Evolutionary conservation across 2,797 vertebrate species (phyloP).

Genomic region (Bradypodion pumilum): DNA sequence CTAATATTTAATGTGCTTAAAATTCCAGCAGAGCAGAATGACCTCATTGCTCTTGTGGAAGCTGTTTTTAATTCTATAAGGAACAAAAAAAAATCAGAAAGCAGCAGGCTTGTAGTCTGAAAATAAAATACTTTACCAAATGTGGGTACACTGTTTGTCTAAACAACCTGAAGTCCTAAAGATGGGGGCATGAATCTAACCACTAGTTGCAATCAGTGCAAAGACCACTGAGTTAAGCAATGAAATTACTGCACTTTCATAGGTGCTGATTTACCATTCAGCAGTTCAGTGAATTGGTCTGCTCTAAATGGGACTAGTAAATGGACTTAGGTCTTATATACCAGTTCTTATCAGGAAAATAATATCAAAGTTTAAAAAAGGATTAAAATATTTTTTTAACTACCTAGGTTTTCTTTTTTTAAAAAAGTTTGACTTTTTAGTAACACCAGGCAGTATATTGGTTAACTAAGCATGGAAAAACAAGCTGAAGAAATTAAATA

Average conservation of each 20-base stretch:
- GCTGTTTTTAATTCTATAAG: slow-evolving; percentile 43
- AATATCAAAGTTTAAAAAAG: slow-evolving; percentile 41
- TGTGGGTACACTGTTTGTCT: neutral
- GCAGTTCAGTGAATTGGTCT: too few relatives aligned
- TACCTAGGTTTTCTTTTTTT: too few relatives aligned
- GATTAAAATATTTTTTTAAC: too few relatives aligned
- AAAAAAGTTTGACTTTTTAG: too few relatives aligned
- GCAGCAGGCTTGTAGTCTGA: slow-evolving; percentile 23
- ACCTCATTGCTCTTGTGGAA: slow-evolving; percentile 52
- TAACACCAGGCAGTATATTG: neutral
- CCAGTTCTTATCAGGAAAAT: slow-evolving; percentile 28
- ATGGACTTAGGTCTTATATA: neutral
- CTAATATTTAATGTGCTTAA: slow-evolving; percentile 46
- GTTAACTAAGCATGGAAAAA: slow-evolving; percentile 33
- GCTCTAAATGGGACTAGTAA: too few relatives aligned
- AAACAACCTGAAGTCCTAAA: slow-evolving; percentile 53
- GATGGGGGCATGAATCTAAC: neutral
- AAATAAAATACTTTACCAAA: neutral
- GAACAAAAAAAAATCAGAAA: slow-evolving; percentile 53
- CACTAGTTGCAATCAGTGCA: too few relatives aligned
- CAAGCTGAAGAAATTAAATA: slow-evolving; percentile 25
- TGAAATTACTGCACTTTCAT: too few relatives aligned
- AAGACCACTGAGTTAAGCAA: too few relatives aligned
- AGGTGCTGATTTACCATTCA: too few relatives aligned
- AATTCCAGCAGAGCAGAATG: slow-evolving; percentile 50